A percentile compares a stretch with the other conserved stretches of the same genome.
Evolutionary conservation across 2,797 vertebrate species (phyloP).

Genomic region (Xenops minutus): DNA sequence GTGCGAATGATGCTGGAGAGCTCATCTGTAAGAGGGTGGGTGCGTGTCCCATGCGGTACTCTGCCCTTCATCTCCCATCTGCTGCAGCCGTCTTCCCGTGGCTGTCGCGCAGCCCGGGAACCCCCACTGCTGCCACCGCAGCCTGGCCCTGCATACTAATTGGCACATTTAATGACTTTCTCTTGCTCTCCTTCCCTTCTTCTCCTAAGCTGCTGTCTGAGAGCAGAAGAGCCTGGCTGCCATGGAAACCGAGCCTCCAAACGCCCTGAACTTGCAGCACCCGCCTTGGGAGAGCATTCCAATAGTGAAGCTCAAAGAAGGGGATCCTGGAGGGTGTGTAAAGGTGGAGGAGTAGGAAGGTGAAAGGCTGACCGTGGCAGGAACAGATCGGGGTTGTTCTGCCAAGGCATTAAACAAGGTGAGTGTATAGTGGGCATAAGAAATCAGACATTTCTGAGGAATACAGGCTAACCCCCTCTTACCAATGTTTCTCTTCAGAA

Average conservation of each 20-base stretch:
- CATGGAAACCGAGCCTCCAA: constrained; percentile 83
- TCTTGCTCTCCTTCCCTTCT: constrained; percentile 38
- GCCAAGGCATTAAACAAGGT: background rate
- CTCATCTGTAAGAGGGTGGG: background rate
- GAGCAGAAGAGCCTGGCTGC: constrained; percentile 78
- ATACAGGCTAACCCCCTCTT: background rate
- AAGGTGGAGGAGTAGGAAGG: background rate
- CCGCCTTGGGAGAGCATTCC: constrained; percentile 63
- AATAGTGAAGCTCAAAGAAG: constrained; percentile 54
- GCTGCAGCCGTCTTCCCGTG: background rate
- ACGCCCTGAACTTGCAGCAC: constrained; percentile 63
- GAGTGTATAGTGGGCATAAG: background rate
- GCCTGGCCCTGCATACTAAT: constrained; percentile 87
- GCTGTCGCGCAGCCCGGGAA: background rate
- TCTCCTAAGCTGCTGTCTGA: constrained; percentile 73
- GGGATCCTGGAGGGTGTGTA: background rate
- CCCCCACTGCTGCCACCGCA: background rate
- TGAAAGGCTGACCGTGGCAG: background rate
- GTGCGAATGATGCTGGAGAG: background rate
- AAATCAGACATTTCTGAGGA: background rate
- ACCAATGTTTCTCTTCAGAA: background rate
- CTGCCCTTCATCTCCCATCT: background rate
- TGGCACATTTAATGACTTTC: constrained; percentile 87
- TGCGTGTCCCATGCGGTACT: accelerated
- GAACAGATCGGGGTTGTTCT: background rate